phyloP scores from a whole-genome alignment of 2,113 vertebrate species.

The Coturnix japonica region DNA sequence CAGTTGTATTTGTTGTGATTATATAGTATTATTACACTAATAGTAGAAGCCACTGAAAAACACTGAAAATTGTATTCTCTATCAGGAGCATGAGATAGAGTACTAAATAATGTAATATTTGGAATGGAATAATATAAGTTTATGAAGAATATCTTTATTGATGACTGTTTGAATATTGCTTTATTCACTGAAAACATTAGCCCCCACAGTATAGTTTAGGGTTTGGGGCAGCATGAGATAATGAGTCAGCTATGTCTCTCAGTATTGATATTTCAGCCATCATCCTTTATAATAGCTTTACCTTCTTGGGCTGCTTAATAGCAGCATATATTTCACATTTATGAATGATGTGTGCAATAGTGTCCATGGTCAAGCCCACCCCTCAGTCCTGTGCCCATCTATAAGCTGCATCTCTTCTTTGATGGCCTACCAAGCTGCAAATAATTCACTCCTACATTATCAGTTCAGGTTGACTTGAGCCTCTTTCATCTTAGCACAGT shows the following conservation, averaged over 20 bases:
- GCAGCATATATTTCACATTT: background rate
- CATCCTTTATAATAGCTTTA: background rate
- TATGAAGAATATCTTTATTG: background rate
- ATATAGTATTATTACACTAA: background rate
- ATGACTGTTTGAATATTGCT: background rate
- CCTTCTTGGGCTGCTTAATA: background rate
- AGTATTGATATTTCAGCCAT: background rate
- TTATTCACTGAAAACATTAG: background rate
- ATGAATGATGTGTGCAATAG: background rate
- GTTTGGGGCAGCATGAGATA: background rate
- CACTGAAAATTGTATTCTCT: background rate
- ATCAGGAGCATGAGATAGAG: background rate
- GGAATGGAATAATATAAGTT: background rate
- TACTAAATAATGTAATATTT: background rate
- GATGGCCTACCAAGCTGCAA: background rate
- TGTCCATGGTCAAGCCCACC: background rate
- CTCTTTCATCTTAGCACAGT: background rate
- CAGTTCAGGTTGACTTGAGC: background rate
- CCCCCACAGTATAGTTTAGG: accelerated
- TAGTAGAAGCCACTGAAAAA: background rate
- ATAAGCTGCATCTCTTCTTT: background rate
- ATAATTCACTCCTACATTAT: background rate
- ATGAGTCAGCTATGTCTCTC: background rate
- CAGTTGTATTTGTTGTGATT: slow-evolving; percentile 23
- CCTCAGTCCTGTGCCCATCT: background rate